Conservation (phyloP, 2,113 vertebrate genomes). For the Sitta europaea region DNA sequence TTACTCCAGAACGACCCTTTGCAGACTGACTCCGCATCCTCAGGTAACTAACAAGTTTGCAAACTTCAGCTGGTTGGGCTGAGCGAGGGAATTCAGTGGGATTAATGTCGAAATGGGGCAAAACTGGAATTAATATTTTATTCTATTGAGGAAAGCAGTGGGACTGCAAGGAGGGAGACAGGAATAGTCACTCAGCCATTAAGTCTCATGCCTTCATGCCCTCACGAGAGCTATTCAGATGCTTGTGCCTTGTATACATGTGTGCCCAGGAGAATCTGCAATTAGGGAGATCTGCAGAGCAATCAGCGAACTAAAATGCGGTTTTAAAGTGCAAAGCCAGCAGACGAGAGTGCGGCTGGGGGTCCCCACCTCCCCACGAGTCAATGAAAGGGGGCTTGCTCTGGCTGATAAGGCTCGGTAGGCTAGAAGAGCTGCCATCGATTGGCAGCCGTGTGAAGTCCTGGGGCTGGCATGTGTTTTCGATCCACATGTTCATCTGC, state of each 20-base stretch:
- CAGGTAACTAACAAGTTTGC: constrained; percentile 58
- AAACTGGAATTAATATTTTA: neutral
- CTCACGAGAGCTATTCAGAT: neutral
- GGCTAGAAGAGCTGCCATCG: neutral
- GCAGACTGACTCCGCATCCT: constrained; percentile 69
- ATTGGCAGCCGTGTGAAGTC: neutral
- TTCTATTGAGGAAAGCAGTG: neutral
- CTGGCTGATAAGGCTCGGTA: neutral
- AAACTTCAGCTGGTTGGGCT: neutral
- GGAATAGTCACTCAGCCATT: neutral
- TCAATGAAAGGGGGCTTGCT: neutral
- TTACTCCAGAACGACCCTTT: constrained; percentile 51
- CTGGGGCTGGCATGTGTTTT: neutral
- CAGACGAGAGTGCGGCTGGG: neutral
- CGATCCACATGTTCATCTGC: neutral
- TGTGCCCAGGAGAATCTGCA: neutral
- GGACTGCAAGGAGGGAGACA: neutral
- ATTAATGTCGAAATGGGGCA: neutral
- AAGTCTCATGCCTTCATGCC: neutral
- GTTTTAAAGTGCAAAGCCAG: neutral
- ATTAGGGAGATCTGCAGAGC: neutral
- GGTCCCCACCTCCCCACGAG: neutral
- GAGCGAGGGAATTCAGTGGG: neutral
- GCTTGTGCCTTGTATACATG: neutral
- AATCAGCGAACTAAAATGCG: neutral